Base-by-base conservation (phyloP, 2,888 invertebrate species). In the Drosophila prostipennis region DNA sequence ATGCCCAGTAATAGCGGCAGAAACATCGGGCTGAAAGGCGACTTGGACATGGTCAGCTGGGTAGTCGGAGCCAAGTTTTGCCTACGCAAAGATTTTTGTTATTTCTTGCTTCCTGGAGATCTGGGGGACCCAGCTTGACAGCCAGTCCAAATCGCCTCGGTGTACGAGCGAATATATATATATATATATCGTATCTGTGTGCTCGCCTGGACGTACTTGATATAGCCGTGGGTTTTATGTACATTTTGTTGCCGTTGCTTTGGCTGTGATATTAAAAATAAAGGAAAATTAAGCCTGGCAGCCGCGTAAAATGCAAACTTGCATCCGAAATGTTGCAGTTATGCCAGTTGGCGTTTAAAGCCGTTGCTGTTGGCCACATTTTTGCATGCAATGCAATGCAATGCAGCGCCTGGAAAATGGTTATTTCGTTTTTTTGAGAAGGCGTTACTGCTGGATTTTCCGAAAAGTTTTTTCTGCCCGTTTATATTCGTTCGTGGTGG, bases 241-340 rank as follows among this genome's bases (percentile, higher is more conserved):
- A 53, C 72, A 52, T 72, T 79, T 79, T 72, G 77, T 68, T 69
- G 74, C 64, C 42, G 46, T 59, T 48, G 55, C 78, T 71, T 61
- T 72, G 79, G 75, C 65, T 79, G 82, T 69, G 65, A 84, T 81
- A 81, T 87, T 85, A 87, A 86, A 88, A 74, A 78, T 68, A 72
- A 74, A 77, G 73, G 59, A 80, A 84, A 89, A 84, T 89, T 87
- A 89, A 84, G 84, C 84, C 89, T 84, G 87, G 89, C 89, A 84
- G 87, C 89, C 87, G 87, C 89, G 85, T 77, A 84, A 89, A 82
- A 82, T 87, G 88, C 86, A 87, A 82, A 82, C 81, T 82, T 82
- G 79, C 86, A 85, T 77, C 86, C 75, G 80, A 71, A 71, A 71
- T 79, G 79, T 81, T 84, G 75, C 78, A 74, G 71, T 71, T 71